These are phyloP conservation scores for Morpho helenor DNA, from an alignment of 2,888 invertebrate species.

Conservation along the genomic window DNA sequence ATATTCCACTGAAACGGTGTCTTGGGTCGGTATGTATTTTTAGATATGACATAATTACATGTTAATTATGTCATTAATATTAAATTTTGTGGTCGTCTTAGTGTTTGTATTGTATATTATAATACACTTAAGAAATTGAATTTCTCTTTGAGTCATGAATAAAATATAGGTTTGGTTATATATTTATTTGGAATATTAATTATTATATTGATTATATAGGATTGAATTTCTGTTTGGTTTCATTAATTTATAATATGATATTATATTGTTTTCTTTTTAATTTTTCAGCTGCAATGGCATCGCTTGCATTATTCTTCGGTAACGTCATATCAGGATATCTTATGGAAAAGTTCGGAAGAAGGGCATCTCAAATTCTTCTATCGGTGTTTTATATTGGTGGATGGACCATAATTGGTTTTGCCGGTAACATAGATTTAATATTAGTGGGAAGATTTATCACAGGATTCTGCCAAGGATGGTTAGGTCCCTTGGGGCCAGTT, in stretches of 20 bases:
- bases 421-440: constrained; percentile 64
- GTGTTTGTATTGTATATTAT: too few species aligned
- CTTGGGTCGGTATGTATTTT: constrained; percentile 80
- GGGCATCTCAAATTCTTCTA: constrained; percentile 70
- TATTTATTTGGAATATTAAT: too few species aligned
- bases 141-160: background rate
- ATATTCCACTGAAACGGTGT: constrained; percentile 70
- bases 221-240: too few species aligned
- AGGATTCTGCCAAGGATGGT: constrained; percentile 78
- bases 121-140: background rate
- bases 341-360: constrained; percentile 81
- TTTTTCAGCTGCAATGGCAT: constrained; percentile 80
- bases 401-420: constrained; percentile 79
- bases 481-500: constrained; percentile 77
- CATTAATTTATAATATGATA: too few species aligned
- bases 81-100: too few species aligned
- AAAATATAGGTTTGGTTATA: background rate
- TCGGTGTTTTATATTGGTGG: constrained; percentile 76
- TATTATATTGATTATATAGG: too few species aligned
- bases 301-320: constrained; percentile 80
- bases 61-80: background rate
- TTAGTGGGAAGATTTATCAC: constrained; percentile 78
- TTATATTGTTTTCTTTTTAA: constrained; percentile 3
- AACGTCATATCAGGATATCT: constrained; percentile 79
- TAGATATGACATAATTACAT: background rate